phyloP scores from a whole-genome alignment of 2,888 invertebrate species.

The Altica lythri region DNA sequence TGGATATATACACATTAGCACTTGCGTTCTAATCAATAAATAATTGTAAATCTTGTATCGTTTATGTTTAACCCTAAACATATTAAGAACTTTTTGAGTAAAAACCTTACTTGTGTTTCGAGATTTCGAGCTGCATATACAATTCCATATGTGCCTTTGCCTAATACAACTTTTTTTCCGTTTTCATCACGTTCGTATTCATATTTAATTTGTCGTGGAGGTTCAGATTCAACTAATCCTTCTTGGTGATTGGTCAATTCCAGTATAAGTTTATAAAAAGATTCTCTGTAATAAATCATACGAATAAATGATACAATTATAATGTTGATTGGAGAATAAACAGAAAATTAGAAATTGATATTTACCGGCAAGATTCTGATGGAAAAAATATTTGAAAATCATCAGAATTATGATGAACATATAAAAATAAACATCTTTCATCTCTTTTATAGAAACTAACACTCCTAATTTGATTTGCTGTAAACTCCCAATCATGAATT shows the following conservation, averaged over 20 bases:
- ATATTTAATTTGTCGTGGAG: constrained; percentile 63
- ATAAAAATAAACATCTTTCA: constrained; percentile 92
- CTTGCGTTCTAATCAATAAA: too few relatives aligned
- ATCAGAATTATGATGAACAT: constrained; percentile 97
- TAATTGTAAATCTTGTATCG: too few relatives aligned
- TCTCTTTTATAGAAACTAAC: constrained; percentile 95
- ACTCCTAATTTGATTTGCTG: constrained; percentile 85
- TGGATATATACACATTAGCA: too few relatives aligned
- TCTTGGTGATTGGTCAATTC: constrained; percentile 90
- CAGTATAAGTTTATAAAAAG: constrained; percentile 82
- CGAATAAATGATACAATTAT: too few relatives aligned
- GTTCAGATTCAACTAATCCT: constrained; percentile 56
- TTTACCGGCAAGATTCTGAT: constrained; percentile 75
- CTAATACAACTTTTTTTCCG: constrained; percentile 81
- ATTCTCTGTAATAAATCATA: constrained; percentile 62
- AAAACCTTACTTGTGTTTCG: constrained; percentile 78
- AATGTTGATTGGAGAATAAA: too few relatives aligned
- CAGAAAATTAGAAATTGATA: too few relatives aligned
- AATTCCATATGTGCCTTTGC: constrained; percentile 94
- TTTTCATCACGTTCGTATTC: constrained; percentile 96
- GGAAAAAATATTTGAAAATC: constrained; percentile 99
- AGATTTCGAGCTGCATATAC: constrained; percentile 94
- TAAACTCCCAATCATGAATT: constrained; percentile 93
- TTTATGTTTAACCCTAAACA: too few relatives aligned
- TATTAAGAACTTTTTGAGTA: too few relatives aligned